phyloP scores from a whole-genome alignment of 2,888 invertebrate genomes.

The Zygothrica quintamaculata region DNA sequence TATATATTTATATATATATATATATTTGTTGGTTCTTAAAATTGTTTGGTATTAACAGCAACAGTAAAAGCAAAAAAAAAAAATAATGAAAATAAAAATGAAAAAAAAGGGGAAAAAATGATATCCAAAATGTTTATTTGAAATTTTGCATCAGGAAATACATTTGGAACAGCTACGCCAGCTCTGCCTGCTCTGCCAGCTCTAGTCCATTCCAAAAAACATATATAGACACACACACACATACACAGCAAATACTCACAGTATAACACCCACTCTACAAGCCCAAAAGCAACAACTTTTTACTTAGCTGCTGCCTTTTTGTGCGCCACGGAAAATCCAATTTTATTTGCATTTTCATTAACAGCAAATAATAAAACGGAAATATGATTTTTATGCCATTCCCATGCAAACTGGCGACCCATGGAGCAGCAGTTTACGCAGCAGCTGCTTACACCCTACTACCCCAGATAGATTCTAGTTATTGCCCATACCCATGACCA shows the following conservation, averaged over 20 bases:
- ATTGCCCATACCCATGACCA: constrained; percentile 18
- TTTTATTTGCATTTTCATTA: constrained; percentile 77
- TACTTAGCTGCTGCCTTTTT: constrained; percentile 65
- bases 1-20: no score
- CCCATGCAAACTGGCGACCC: constrained; percentile 54
- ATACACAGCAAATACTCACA: background rate
- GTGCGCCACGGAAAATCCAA: constrained; percentile 71
- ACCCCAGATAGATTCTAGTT: background rate
- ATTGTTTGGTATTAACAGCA: constrained; percentile 24
- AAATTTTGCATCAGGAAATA: constrained; percentile 73
- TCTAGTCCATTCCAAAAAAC: background rate
- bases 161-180: constrained; percentile 53
- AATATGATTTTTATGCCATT: constrained; percentile 78
- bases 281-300: constrained; percentile 54
- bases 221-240: no score
- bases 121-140: constrained; percentile 73
- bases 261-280: no score
- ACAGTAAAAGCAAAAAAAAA: constrained; percentile 5
- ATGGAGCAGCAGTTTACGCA: constrained; percentile 43
- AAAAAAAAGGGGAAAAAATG: constrained; percentile 15
- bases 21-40: constrained; percentile 53
- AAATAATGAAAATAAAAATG: no score
- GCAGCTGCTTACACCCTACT: constrained; percentile 38
- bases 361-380: constrained; percentile 77
- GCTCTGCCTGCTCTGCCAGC: background rate